Evolutionary conservation across 2,888 invertebrate genomes (phyloP), one percentile per base, ranked within the genome.

Genomic region (Chelonus formosanus): DNA sequence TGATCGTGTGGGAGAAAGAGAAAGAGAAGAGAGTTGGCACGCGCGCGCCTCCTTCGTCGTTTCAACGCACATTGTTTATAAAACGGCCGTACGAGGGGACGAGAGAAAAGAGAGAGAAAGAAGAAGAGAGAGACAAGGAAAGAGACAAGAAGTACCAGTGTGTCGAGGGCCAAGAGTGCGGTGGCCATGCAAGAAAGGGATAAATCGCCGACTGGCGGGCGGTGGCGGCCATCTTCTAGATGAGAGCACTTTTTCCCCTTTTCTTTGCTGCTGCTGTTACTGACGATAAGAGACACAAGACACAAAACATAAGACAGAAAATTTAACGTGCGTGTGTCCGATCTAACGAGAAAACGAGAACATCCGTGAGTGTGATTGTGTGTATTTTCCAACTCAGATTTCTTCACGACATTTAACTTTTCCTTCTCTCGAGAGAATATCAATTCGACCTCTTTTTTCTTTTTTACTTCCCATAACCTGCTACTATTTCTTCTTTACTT

Each of bases 171-270:
- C 34, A 53, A 62, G 54, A 58, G 55, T 63, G 47, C 47, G 54
- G 59, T 58, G 63, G 65, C 65, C 52, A 71, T 70, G 67, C 66
- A 67, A 63, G 63, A 70, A 73, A 70, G 70, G 68, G 71, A 74
- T 72, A 68, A 69, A 67, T 67, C 70, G 70, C 66, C 67, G 70
- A 70, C 69, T 84, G 84, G 83, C 84, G 84, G 84, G 82, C 85
- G 85, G 86, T 86, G 85, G 86, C 86, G 86, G 87, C 88, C 87
- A 88, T 88, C 87, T 88, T 88, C 85, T 85, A 85, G 84, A 85
- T 85, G 84, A 86, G 83, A 85, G 73, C 63, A 65, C 67, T 67
- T 66, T 86, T 87, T 81, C 78, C 78, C 78, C 75, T 79, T 80
- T 79, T 80, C 76, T 76, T 73, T 53, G 63, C 59, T 44, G 6